phyloP scores from a whole-genome alignment of 2,113 vertebrate species.

The Centropristis striata region DNA sequence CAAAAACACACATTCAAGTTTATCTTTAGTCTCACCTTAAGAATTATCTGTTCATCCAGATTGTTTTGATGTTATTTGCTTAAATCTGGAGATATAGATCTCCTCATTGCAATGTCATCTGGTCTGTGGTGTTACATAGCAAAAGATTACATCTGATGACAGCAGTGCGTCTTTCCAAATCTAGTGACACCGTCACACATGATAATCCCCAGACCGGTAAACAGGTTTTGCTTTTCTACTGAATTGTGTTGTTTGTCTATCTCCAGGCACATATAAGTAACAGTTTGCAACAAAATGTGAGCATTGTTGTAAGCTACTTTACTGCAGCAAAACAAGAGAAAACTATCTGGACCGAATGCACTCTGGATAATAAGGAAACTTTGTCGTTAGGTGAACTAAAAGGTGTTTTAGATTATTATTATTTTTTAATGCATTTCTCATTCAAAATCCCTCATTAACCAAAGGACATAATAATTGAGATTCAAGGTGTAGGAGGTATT shows the following conservation, averaged over 20 bases:
- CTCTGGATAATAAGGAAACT: background rate
- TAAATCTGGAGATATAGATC: background rate
- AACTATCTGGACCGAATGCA: background rate
- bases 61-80: constrained; percentile 1
- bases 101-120: constrained; percentile 12
- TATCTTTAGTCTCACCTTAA: background rate
- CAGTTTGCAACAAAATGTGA: background rate
- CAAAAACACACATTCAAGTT: background rate
- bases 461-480: background rate
- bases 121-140: constrained; percentile 3
- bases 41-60: background rate
- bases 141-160: constrained; percentile 31
- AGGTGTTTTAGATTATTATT: background rate
- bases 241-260: constrained; percentile 1
- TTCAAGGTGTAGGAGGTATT: background rate
- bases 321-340: background rate
- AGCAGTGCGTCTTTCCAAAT: background rate
- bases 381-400: background rate
- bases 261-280: background rate
- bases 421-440: background rate
- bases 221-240: constrained; percentile 26
- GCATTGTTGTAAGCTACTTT: background rate
- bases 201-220: constrained; percentile 24
- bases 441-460: background rate
- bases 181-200: constrained; percentile 18